Evolutionary conservation across 2,797 vertebrate genomes (phyloP).

Genomic region (Phalanger gymnotis): DNA sequence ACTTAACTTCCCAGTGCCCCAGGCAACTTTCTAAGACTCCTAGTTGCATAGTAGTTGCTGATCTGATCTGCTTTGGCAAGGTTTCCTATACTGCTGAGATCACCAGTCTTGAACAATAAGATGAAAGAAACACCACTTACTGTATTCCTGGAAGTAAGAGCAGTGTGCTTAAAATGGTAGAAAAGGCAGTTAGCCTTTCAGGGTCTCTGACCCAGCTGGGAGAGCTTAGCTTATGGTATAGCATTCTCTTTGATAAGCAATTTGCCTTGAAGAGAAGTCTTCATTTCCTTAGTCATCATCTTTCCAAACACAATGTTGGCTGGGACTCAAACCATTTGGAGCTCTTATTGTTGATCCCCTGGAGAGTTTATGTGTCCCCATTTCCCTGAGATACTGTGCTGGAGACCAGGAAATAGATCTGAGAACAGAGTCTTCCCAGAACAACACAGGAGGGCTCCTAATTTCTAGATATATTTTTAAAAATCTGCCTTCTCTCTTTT

Average conservation of each 20-base stretch:
- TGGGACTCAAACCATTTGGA: rapidly evolving
- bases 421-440: neutral
- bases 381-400: too few relatives aligned
- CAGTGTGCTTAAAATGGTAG: neutral
- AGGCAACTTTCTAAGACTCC: neutral
- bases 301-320: neutral
- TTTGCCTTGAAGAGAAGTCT: neutral
- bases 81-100: neutral
- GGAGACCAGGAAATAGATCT: too few relatives aligned
- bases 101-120: neutral
- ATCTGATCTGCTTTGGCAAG: neutral
- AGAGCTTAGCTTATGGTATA: neutral
- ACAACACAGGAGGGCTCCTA: neutral
- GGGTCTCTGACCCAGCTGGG: neutral
- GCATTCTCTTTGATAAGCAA: neutral
- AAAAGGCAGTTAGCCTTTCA: neutral
- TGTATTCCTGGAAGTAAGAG: neutral
- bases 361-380: rapidly evolving
- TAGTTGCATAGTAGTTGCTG: neutral
- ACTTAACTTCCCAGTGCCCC: neutral
- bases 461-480: neutral
- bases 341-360: too few relatives aligned
- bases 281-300: neutral
- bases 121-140: neutral
- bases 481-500: neutral